Conservation (phyloP, 2,797 vertebrate genomes). For the Ambastaia sidthimunki region DNA sequence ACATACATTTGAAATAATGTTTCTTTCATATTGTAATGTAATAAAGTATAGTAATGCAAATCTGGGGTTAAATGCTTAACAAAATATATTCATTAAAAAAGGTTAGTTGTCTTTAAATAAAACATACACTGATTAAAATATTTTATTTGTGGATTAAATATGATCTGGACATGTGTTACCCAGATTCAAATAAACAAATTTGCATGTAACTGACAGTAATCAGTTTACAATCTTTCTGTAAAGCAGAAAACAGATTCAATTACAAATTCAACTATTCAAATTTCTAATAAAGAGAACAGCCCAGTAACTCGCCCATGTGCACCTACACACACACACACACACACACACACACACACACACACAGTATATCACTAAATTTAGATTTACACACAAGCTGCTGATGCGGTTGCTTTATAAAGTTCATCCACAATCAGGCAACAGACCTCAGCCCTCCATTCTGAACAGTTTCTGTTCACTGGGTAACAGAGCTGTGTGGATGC, state of each 20-base stretch:
- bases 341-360: neutral
- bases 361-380: neutral
- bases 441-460: conserved; percentile 77
- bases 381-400: neutral
- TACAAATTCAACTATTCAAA: no score
- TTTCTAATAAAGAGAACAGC: neutral
- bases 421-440: conserved; percentile 73
- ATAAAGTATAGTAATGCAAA: no score
- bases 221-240: neutral
- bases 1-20: no score
- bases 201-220: neutral
- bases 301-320: neutral
- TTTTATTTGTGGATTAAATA: neutral
- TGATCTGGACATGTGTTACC: neutral
- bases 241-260: neutral
- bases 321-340: no score
- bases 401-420: neutral
- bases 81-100: no score
- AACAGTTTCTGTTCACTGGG: conserved; percentile 71
- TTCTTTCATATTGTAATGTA: no score
- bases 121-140: no score
- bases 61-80: no score
- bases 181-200: no score
- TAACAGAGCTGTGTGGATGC: conserved; percentile 65
- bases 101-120: no score